Evolutionary conservation across 2,113 vertebrate genomes (phyloP).

Genomic region (Gallinago jamesoni): DNA sequence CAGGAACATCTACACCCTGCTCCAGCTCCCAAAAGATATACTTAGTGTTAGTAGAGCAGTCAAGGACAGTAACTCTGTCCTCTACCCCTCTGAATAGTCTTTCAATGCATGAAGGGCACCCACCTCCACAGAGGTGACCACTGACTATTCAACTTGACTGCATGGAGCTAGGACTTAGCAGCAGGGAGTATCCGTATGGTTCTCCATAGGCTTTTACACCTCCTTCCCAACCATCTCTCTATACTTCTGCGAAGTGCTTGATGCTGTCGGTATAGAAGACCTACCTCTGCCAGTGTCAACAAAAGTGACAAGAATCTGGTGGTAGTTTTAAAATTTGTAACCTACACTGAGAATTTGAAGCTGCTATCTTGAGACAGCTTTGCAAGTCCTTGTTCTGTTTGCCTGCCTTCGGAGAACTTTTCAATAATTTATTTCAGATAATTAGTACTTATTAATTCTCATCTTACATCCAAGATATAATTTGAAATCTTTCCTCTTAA

Average conservation of each 20-base stretch:
- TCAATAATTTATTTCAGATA: background rate
- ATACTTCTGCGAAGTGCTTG: background rate
- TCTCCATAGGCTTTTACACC: background rate
- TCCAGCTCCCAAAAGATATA: background rate
- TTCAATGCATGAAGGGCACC: background rate
- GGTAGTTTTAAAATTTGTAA: background rate
- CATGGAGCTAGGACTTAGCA: background rate
- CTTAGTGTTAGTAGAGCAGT: background rate
- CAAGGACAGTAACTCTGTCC: background rate
- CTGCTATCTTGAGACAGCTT: background rate
- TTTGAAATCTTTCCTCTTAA: slow-evolving; percentile 5
- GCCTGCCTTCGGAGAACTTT: background rate
- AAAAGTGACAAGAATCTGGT: background rate
- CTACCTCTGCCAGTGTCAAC: background rate
- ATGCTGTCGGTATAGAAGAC: background rate
- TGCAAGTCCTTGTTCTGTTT: background rate
- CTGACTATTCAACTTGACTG: background rate
- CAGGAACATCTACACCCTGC: background rate
- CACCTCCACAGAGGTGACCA: background rate
- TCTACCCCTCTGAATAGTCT: background rate
- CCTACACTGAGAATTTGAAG: background rate
- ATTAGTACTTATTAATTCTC: background rate
- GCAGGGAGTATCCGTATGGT: background rate
- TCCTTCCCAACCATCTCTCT: background rate
- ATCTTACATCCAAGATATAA: background rate